Evolutionary conservation across 2,797 vertebrate genomes (phyloP).

Genomic region (Ceyx erithaca): DNA sequence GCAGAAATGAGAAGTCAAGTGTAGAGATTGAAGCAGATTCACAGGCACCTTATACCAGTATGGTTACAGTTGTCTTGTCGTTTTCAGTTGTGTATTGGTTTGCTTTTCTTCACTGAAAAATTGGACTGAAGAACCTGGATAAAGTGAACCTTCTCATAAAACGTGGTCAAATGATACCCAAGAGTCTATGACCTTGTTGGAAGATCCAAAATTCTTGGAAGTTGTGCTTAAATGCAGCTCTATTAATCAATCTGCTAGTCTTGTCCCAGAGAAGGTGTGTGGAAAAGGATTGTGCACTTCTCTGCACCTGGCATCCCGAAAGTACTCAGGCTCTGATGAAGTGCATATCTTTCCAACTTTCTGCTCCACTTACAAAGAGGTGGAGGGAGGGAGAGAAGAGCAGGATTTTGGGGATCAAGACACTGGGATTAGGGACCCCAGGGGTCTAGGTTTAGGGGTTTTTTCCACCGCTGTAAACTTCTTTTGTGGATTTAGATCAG

Average conservation of each 20-base stretch:
- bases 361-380: not conserved
- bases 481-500: not conserved
- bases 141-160: not conserved
- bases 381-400: not conserved
- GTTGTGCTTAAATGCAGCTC: not conserved
- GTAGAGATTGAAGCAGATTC: not conserved
- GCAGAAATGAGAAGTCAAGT: conserved; percentile 5
- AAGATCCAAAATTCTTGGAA: not conserved
- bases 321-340: not conserved
- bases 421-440: not conserved
- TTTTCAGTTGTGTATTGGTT: not conserved
- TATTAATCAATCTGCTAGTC: not conserved
- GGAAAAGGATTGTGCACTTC: not conserved
- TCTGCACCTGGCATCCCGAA: not conserved
- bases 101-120: not conserved
- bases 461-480: not conserved
- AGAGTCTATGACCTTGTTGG: not conserved
- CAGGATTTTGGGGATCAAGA: not conserved
- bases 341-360: not conserved
- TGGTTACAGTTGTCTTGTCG: not conserved
- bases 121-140: not conserved
- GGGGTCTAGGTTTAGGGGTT: not conserved
- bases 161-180: not conserved
- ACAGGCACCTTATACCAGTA: not conserved
- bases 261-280: not conserved